Conservation (phyloP, 2,888 invertebrate genomes). For the Ecliptopera silaceata region DNA sequence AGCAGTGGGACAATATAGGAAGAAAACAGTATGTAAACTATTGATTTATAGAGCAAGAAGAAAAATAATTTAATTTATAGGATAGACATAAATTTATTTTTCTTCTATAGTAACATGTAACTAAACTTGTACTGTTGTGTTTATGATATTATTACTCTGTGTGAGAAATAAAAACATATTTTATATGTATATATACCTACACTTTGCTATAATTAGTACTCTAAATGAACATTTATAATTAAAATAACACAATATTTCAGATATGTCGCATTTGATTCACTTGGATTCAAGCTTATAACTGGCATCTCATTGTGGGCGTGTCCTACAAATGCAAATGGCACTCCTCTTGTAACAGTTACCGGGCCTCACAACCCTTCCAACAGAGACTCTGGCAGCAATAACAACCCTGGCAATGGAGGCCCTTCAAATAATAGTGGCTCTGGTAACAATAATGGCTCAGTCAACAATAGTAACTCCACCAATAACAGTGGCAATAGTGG, state of each 20-base stretch:
- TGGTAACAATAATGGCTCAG: background rate
- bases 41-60: too few species aligned
- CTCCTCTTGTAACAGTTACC: constrained; percentile 51
- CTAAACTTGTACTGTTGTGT: too few species aligned
- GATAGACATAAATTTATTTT: too few species aligned
- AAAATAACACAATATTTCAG: constrained; percentile 67
- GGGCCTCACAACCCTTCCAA: constrained; percentile 23
- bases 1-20: too few species aligned
- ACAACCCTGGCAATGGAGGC: constrained; percentile 42
- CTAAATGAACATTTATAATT: too few species aligned
- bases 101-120: too few species aligned
- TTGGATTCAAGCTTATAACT: constrained; percentile 92
- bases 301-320: constrained; percentile 86
- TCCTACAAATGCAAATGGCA: constrained; percentile 39
- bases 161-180: too few species aligned
- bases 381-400: constrained; percentile 3
- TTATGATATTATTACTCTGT: too few species aligned
- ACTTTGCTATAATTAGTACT: too few species aligned
- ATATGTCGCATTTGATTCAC: constrained; percentile 92
- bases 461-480: constrained; percentile 7
- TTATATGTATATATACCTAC: too few species aligned
- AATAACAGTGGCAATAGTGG: background rate
- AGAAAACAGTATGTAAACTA: too few species aligned
- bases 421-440: constrained; percentile 36
- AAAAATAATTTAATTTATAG: too few species aligned